Evolutionary conservation across 2,888 invertebrate species (phyloP), one percentile per base, ranked within the genome.

Genomic region (Patella caerulea): DNA sequence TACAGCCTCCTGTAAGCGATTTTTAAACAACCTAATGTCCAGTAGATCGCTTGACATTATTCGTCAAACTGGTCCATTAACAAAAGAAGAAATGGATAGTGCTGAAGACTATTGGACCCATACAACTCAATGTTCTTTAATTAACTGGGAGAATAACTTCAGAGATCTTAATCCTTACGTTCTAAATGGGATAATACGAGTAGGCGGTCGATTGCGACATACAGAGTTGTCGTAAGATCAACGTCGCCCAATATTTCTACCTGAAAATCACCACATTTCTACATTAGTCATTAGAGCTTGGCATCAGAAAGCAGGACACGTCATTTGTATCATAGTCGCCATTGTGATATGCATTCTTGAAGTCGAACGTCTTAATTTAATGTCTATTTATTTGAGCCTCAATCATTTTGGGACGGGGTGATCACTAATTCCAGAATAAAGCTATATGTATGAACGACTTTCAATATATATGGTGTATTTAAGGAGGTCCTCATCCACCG

Each of bases 131-230:
- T n/a, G 45, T 14, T 34, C 19, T 15, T 53, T 76, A 5, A 7
- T 54, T 7, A 56, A 76, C 52, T 76, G 72, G 72, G 24, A 34
- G 2, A 45, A 56, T 45, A 76, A 17, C 29, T 65, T 52, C 24
- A 19, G 17, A 59, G 69, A 72, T 11, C 75, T 78, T 29, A 45
- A 45, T 59, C 74, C 74, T n/a, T 75, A 71, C 14, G 29, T 55
- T 14, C 17, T 24, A 24, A 24, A 24, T 24, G 1, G 24, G 24
- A 24, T 73, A 7, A 45, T 77, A 2, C n/a, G 73, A 29, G 77
- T 77, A 12, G 77, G 77, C 7, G 77, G 77, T 24, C 73, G 77
- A 73, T 53, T 77, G 24, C 17, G 52, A 15, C 77, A 73, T 65
- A 65, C 70, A 2, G 24, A 69, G 12, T 15, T 75, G 7, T 24